phyloP scores from a whole-genome alignment of 2,797 vertebrate genomes.

The Choloepus didactylus region DNA sequence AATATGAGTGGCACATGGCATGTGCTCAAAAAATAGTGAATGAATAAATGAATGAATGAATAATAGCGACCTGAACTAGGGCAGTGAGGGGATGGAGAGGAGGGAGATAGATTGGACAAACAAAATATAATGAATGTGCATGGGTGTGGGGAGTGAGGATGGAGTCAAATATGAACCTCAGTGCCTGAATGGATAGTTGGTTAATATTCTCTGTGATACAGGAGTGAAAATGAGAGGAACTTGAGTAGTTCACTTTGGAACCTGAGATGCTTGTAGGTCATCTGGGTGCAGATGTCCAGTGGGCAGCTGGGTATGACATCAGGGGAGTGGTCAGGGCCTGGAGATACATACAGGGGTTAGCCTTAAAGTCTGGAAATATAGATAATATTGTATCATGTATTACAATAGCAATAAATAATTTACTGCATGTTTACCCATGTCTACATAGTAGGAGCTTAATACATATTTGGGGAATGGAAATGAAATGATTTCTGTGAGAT shows the following conservation, averaged over 20 bases:
- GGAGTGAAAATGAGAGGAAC: background rate
- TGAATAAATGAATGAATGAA: background rate
- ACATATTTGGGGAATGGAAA: constrained; percentile 12
- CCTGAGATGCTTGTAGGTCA: background rate
- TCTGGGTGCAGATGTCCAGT: background rate
- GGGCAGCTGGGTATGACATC: background rate
- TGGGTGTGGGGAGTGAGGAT: background rate
- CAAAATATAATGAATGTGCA: background rate
- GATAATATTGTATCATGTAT: background rate
- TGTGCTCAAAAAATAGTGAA: background rate
- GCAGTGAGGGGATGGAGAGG: background rate
- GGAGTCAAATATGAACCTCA: background rate
- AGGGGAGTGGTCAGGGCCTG: background rate
- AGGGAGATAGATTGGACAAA: background rate
- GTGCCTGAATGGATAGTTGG: background rate
- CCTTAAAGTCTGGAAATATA: background rate
- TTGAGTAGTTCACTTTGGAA: background rate
- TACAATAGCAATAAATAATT: background rate
- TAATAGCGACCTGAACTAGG: background rate
- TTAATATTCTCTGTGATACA: background rate
- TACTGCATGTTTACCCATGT: background rate
- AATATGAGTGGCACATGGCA: background rate
- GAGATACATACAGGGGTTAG: background rate
- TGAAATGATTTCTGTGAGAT: background rate
- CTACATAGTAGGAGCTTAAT: background rate